phyloP scores from a whole-genome alignment of 2,797 vertebrate species.

The Acanthurus lineatus region DNA sequence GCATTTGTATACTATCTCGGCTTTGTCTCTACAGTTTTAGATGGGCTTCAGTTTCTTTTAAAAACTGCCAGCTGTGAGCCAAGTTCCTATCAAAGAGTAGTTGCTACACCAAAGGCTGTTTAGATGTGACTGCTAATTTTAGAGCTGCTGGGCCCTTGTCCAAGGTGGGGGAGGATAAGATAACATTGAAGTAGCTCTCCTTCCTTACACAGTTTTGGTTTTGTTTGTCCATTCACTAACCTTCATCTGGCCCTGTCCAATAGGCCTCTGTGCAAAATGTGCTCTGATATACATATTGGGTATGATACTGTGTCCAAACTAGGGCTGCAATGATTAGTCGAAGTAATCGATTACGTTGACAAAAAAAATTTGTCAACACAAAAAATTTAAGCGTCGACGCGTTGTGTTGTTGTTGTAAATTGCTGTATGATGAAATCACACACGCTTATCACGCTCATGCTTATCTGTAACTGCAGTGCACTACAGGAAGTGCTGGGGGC shows the following conservation, averaged over 20 bases:
- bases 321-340: too few species aligned
- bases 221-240: slow-evolving; percentile 60
- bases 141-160: slow-evolving; percentile 75
- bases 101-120: slow-evolving; percentile 76
- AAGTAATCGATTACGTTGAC: too few species aligned
- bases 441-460: too few species aligned
- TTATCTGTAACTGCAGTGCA: too few species aligned
- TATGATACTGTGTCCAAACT: too few species aligned
- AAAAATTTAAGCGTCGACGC: too few species aligned
- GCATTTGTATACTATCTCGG: slow-evolving; percentile 62
- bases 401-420: too few species aligned
- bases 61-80: slow-evolving; percentile 65
- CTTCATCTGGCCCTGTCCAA: slow-evolving; percentile 34
- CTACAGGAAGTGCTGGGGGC: too few species aligned
- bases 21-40: slow-evolving; percentile 60
- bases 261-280: slow-evolving; percentile 25
- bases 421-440: too few species aligned
- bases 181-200: slow-evolving; percentile 70
- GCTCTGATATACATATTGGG: slow-evolving; percentile 21
- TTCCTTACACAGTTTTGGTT: slow-evolving; percentile 50
- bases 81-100: slow-evolving; percentile 77
- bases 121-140: slow-evolving; percentile 79
- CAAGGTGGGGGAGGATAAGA: slow-evolving; percentile 80
- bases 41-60: slow-evolving; percentile 62
- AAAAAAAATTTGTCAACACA: too few species aligned